Evolutionary conservation across 2,113 vertebrate species (phyloP).

Genomic region (Chlorodrepanis virens): DNA sequence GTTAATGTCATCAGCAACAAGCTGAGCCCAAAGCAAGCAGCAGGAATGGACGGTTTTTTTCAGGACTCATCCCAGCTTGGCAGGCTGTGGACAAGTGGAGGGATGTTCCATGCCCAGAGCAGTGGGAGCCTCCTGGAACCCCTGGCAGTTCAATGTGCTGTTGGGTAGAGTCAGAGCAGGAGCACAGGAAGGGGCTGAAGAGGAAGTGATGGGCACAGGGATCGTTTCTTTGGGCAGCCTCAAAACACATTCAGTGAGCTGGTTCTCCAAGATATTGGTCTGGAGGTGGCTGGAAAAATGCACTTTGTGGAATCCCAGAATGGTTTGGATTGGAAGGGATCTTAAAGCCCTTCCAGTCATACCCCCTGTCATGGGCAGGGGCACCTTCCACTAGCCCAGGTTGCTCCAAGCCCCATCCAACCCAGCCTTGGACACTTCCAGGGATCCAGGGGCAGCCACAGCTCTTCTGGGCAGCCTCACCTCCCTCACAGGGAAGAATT

Average conservation of each 20-base stretch:
- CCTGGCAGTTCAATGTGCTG: accelerated
- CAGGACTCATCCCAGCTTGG: not conserved
- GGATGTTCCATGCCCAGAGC: not conserved
- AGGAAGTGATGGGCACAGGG: not conserved
- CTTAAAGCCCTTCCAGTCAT: accelerated
- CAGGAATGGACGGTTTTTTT: not conserved
- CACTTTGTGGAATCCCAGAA: accelerated
- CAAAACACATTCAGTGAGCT: accelerated
- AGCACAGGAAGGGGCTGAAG: not conserved
- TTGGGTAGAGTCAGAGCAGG: accelerated
- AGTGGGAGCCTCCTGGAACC: not conserved
- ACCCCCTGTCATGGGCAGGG: not conserved
- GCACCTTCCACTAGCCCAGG: accelerated
- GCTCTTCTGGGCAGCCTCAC: accelerated
- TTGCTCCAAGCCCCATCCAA: accelerated
- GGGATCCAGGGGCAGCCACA: not conserved
- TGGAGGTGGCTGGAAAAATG: not conserved
- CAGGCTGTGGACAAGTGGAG: not conserved
- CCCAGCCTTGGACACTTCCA: not conserved
- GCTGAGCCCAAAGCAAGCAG: not conserved
- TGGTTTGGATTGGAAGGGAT: accelerated
- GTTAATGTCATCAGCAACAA: not conserved
- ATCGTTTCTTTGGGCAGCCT: not conserved
- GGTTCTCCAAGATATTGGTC: not conserved
- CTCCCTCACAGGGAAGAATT: not conserved